Base-by-base conservation (phyloP, 2,888 invertebrate species). In the Drosophila mimica region DNA sequence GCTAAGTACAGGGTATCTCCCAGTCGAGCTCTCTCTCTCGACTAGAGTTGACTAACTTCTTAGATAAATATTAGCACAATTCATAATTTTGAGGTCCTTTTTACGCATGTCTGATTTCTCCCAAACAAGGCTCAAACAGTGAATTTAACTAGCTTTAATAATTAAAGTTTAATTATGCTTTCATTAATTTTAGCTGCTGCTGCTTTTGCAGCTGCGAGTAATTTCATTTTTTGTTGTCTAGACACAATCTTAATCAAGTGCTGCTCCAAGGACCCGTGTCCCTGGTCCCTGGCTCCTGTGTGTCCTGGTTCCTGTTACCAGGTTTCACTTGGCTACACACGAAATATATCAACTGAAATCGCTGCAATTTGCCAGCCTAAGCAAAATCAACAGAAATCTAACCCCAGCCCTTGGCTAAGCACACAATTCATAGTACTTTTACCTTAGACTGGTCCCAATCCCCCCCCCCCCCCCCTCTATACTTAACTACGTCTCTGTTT, bases 291-390 rank as follows among this genome's bases (percentile, higher is more conserved):
- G 54, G 1, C n/a, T 13, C 8, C 38, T 28, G 17, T 28, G 17
- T 28, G 4, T 46, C 46, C 7, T 46, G 46, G 20, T 28, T 28
- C 17, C 7, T 46, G 46, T 13, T 28, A n/a, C 17, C 38, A 56
- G 43, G 64, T 70, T 62, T 59, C 67, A 61, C 28, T 76, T 49
- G 61, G 66, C 76, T 67, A 46, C 53, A 71, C 72, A 59, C 33
- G 40, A 65, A 63, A 80, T 80, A 71, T 80, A 80, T 78, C 62
- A 76, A 69, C 68, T 72, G 54, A 76, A 79, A 79, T 73, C 63
- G 68, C 66, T 43, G 81, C 73, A 79, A 80, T 79, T 79, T 79
- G 69, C 60, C 76, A 73, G 43, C 73, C 73, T 65, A 60, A 70
- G 66, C 66, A 51, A 71, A 68, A 78, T 76, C 70, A 76, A 59